Conservation (phyloP, 2,113 vertebrate species). For the Thalassarche chlororhynchos region DNA sequence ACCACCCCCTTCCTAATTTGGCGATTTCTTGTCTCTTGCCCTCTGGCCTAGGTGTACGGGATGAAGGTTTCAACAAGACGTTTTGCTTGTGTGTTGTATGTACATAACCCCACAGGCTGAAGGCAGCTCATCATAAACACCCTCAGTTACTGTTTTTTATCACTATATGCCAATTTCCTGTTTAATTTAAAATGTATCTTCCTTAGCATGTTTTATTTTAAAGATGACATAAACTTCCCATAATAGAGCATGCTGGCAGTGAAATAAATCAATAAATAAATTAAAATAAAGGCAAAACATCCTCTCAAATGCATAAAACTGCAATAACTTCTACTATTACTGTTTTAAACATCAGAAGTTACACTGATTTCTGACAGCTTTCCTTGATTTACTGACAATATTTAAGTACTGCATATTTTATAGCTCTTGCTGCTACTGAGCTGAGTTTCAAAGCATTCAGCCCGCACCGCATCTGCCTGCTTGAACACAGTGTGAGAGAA, state of each 20-base stretch:
- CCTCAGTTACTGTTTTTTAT: background rate
- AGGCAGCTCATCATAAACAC: background rate
- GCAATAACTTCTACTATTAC: background rate
- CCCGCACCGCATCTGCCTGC: background rate
- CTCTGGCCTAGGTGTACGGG: background rate
- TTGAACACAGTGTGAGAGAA: background rate
- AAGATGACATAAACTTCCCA: slow-evolving; percentile 14
- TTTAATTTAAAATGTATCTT: slow-evolving; percentile 50
- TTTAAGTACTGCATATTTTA: background rate
- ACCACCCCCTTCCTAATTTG: background rate
- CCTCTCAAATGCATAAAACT: slow-evolving; percentile 13
- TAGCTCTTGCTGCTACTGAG: background rate
- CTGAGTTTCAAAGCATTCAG: background rate
- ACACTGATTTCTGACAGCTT: background rate
- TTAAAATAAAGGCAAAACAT: slow-evolving; percentile 6
- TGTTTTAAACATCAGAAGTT: slow-evolving; percentile 47
- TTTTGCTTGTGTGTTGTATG: background rate
- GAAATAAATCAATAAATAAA: slow-evolving; percentile 42
- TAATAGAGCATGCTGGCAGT: background rate
- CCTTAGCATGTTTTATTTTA: slow-evolving; percentile 39
- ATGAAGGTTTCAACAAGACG: background rate
- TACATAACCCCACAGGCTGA: background rate
- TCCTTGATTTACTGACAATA: slow-evolving; percentile 14
- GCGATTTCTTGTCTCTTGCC: background rate
- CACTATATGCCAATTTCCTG: background rate